Percentiles rank a stretch among this genome's conserved stretches.
Conservation (phyloP, 1,140 invertebrate genomes). For the Octopus bimaculoides region DNA sequence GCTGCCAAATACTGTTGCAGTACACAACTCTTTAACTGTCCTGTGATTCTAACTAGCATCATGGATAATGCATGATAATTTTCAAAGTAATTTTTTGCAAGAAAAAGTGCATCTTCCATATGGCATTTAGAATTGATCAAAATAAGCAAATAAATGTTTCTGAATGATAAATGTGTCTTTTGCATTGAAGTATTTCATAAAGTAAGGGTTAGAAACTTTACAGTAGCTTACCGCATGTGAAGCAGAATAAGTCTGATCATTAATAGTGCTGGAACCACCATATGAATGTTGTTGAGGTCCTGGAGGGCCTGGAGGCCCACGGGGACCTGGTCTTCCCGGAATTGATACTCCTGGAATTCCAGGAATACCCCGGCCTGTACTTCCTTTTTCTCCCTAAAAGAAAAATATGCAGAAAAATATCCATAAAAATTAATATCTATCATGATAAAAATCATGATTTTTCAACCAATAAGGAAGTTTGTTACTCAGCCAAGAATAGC, state of each 20-base stretch:
- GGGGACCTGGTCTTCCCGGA: conserved; percentile 17
- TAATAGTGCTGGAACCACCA: conserved; percentile 63
- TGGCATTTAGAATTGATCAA: not conserved
- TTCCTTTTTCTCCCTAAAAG: conserved; percentile 23
- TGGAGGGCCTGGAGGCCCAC: conserved; percentile 22
- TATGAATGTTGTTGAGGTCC: conserved; percentile 20
- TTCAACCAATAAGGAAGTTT: not conserved
- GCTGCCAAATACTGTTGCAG: no score
- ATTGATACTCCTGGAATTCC: conserved; percentile 25
- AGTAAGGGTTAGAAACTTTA: no score
- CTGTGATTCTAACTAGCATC: no score
- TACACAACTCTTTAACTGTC: no score
- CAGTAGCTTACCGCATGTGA: conserved; percentile 26
- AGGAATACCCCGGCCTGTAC: conserved; percentile 20
- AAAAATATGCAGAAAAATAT: not conserved
- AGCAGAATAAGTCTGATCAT: conserved; percentile 28
- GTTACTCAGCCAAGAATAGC: not conserved
- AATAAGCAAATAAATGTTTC: not conserved
- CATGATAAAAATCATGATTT: not conserved
- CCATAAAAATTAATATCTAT: not conserved
- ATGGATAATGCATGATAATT: no score
- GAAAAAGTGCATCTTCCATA: conserved; percentile 6
- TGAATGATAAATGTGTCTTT: not conserved
- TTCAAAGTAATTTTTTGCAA: no score
- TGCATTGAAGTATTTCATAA: no score